Evolutionary conservation across 2,888 invertebrate species (phyloP), one percentile per base, ranked within the genome.

Genomic region (Ctenicera cuprea): DNA sequence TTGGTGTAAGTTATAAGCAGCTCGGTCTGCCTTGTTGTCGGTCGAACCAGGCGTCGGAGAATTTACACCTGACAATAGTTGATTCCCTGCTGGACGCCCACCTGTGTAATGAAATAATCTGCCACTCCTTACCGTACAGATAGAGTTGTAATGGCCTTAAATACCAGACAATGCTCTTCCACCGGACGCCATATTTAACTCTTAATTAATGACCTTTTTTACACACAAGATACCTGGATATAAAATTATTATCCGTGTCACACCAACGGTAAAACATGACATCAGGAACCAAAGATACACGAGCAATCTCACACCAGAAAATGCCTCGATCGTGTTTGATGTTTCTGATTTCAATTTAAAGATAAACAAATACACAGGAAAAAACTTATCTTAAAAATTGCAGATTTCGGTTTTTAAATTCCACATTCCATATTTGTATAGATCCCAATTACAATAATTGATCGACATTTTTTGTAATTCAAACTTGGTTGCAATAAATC

Each of bases 31-130:
- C 78, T 78, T 79, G 78, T 80, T 78, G 77, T 65, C 77, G 61
- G 75, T 72, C 54, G 54, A 69, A 69, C 37, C 75, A 75, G 75
- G 75, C 75, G 76, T 76, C 71, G 76, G 76, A 73, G 85, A 86
- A 86, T 85, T 85, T 85, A 85, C 86, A 85, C 85, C 85, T 85
- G 84, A 85, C 84, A 84, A 85, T 85, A 83, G 84, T 82, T 80
- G 83, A 85, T 84, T 83, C 83, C 82, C 83, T 81, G 83, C 82
- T 80, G 81, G 81, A 84, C 85, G 85, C 85, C 84, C 85, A 84
- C 84, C 83, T 81, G 80, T 79, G 82, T 85, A 85, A 86, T 81
- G 85, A 86, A 86, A 86, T 86, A 86, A 86, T 86, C 85, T 82
- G 84, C 85, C 86, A 86, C 86, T 84, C 86, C 86, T 83, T 83